Conservation (phyloP, 2,113 vertebrate species). For the Hippocampus mohnikei region DNA sequence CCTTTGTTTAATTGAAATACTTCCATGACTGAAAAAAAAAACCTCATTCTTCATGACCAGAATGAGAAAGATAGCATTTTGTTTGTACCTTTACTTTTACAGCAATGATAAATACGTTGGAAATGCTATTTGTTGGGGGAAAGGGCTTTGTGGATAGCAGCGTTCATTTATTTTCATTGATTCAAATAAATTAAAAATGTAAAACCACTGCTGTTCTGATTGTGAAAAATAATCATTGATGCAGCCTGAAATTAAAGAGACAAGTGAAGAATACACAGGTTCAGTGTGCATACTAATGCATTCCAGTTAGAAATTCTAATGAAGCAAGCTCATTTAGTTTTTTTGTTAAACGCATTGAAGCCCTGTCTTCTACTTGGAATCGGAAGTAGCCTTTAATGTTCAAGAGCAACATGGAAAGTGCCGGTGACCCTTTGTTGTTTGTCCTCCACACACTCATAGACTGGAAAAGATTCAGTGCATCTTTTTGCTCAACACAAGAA, state of each 20-base stretch:
- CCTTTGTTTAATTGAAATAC: constrained; percentile 22
- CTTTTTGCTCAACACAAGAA: constrained; percentile 43
- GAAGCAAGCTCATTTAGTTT: not conserved
- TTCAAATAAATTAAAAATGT: not conserved
- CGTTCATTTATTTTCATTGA: not conserved
- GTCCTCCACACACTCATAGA: constrained; percentile 13
- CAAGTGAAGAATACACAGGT: not conserved
- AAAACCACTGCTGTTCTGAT: not conserved
- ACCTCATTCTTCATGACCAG: constrained; percentile 27
- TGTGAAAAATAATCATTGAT: not conserved
- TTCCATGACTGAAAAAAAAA: constrained; percentile 22
- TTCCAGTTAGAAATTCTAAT: not conserved
- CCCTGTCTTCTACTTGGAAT: constrained; percentile 7
- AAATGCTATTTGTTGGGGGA: not conserved
- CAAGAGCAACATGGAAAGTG: constrained; percentile 8
- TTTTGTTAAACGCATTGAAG: not conserved
- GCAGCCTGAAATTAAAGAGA: not conserved
- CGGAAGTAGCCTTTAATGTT: constrained; percentile 27
- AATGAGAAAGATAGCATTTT: not conserved
- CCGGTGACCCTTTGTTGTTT: constrained; percentile 2
- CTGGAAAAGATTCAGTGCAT: constrained; percentile 58
- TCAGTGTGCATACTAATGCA: not conserved
- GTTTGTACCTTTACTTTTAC: not conserved
- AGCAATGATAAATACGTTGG: constrained; percentile 33
- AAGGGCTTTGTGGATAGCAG: not conserved